These are phyloP conservation scores for Odobenus rosmarus DNA, from an alignment of 2,113 vertebrate genomes.

Conservation along the genomic window DNA sequence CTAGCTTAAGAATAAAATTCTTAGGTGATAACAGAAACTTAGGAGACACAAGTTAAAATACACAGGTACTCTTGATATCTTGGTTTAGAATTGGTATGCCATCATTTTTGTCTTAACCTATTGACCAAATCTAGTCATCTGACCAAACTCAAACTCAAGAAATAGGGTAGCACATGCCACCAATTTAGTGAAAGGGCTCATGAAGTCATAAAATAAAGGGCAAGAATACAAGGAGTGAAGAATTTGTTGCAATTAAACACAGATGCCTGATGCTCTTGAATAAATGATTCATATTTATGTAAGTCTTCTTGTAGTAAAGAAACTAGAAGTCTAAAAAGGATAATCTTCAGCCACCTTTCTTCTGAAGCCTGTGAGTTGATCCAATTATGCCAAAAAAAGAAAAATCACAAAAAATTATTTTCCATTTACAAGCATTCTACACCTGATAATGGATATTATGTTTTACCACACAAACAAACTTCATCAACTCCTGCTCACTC, in stretches of 20 bases:
- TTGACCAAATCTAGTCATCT: background rate
- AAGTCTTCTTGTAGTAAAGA: background rate
- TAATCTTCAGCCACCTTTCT: background rate
- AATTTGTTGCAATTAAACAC: background rate
- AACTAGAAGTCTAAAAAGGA: background rate
- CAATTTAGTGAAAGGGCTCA: background rate
- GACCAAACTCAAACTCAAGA: background rate
- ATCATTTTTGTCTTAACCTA: background rate
- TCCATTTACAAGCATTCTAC: background rate
- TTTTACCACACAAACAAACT: background rate
- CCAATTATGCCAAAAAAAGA: background rate
- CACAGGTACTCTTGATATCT: background rate
- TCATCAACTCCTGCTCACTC: background rate
- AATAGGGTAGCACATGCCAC: background rate
- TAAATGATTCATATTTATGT: background rate
- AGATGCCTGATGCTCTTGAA: background rate
- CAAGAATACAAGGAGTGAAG: background rate
- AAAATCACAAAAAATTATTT: background rate
- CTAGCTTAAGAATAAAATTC: background rate
- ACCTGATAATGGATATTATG: background rate
- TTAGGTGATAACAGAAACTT: background rate
- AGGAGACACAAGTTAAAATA: background rate
- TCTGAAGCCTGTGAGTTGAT: background rate
- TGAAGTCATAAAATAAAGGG: background rate
- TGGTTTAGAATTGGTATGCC: background rate